Conservation (phyloP, 2,113 vertebrate genomes). For the Gasterosteus nipponicus region DNA sequence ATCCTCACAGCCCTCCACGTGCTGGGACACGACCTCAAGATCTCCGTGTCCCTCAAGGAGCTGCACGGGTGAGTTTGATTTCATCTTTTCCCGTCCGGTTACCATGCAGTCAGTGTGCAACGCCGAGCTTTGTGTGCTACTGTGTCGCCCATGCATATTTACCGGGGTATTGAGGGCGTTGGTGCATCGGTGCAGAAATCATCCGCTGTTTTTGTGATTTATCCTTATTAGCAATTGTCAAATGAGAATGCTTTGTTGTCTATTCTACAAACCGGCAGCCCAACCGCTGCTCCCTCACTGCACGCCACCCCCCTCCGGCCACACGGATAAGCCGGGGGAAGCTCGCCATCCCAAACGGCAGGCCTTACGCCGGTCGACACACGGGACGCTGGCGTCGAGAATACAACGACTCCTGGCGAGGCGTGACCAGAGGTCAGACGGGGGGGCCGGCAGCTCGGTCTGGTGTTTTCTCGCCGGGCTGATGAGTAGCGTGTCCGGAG, state of each 20-base stretch:
- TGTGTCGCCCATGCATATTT: neutral
- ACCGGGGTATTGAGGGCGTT: neutral
- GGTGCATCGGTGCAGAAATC: neutral
- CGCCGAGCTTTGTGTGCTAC: neutral
- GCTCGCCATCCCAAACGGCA: too few species aligned
- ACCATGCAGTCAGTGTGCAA: neutral
- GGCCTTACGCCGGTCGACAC: too few species aligned
- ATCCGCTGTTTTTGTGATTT: neutral
- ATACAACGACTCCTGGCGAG: too few species aligned
- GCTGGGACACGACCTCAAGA: constrained; percentile 90
- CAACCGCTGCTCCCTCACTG: constrained; percentile 15
- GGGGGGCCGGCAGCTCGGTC: too few species aligned
- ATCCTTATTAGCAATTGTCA: neutral
- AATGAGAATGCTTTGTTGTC: constrained; percentile 5
- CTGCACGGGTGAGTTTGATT: constrained; percentile 89
- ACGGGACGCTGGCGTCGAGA: too few species aligned
- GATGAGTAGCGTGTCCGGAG: constrained; percentile 32
- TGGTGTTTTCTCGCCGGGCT: neutral
- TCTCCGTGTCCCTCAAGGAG: constrained; percentile 95
- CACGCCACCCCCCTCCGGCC: constrained; percentile 24
- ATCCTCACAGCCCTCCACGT: constrained; percentile 92
- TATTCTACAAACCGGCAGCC: neutral
- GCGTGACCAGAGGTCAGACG: too few species aligned
- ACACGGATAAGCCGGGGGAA: constrained; percentile 29
- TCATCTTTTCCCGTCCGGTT: neutral